These are phyloP conservation scores for Pararge aegeria DNA, from an alignment of 1,140 invertebrate species.

Conservation along the genomic window DNA sequence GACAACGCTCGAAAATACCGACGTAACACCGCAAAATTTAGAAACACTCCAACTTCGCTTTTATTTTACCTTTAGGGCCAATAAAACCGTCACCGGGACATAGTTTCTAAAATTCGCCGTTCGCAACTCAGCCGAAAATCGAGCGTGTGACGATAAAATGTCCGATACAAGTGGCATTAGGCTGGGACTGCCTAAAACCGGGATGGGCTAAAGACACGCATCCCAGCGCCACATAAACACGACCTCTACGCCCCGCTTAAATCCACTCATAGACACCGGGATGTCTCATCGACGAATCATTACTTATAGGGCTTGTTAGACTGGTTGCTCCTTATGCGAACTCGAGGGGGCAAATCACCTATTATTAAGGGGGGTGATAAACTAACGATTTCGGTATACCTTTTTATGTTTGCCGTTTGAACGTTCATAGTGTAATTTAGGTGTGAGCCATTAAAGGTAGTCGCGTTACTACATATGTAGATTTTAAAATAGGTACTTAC, in stretches of 20 bases:
- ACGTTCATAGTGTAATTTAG: slow-evolving; percentile 63
- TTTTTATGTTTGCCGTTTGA: slow-evolving; percentile 69
- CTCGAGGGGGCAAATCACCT: slow-evolving; percentile 60
- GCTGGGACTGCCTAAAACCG: slow-evolving; percentile 39
- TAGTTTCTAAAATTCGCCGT: slow-evolving; percentile 61
- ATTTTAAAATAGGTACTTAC: background rate
- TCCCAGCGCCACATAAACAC: slow-evolving; percentile 37
- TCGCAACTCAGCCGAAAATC: slow-evolving; percentile 58
- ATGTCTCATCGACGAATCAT: slow-evolving; percentile 24
- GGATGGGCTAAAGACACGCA: slow-evolving; percentile 66
- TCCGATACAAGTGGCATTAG: slow-evolving; percentile 71
- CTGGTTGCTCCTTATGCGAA: slow-evolving; percentile 48
- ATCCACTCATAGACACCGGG: slow-evolving; percentile 16
- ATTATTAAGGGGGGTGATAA: slow-evolving; percentile 71
- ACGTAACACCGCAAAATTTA: slow-evolving; percentile 55
- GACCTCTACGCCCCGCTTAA: slow-evolving; percentile 33
- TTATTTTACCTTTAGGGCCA: slow-evolving; percentile 60
- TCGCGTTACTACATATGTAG: background rate
- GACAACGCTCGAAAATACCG: slow-evolving; percentile 30
- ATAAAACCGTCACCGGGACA: slow-evolving; percentile 67
- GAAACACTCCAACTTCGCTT: slow-evolving; percentile 59
- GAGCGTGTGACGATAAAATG: slow-evolving; percentile 71
- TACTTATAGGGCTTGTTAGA: slow-evolving; percentile 38
- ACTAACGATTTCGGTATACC: slow-evolving; percentile 66
- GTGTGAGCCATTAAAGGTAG: slow-evolving; percentile 38